Evolutionary conservation across 2,888 invertebrate genomes (phyloP).

Genomic region (Leptarthrus brevirostris): DNA sequence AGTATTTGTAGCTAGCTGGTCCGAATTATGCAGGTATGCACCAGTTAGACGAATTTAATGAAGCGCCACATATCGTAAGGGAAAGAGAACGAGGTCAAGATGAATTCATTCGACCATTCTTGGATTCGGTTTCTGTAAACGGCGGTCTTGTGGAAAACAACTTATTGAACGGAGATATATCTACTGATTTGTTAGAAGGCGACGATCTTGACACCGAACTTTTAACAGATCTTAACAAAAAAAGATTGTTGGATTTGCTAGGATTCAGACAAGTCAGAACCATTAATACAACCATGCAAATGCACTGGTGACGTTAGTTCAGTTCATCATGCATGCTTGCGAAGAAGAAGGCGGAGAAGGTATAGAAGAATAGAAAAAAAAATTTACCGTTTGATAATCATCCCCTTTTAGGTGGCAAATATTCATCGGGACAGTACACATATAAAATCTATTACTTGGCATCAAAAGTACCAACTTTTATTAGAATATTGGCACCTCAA

Average conservation of each 20-base stretch:
- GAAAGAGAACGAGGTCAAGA: constrained; percentile 61
- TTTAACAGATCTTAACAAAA: constrained; percentile 66
- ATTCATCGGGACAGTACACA: constrained; percentile 96
- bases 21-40: constrained; percentile 78
- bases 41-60: constrained; percentile 90
- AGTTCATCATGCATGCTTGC: constrained; percentile 90
- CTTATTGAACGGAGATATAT: constrained; percentile 63
- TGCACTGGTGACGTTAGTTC: constrained; percentile 93
- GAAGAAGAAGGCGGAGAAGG: constrained; percentile 88
- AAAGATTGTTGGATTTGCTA: constrained; percentile 94
- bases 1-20: constrained; percentile 86
- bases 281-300: constrained; percentile 88
- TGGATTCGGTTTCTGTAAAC: constrained; percentile 61
- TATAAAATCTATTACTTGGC: constrained; percentile 99
- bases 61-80: constrained; percentile 84
- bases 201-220: constrained; percentile 65
- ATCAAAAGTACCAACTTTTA: constrained; percentile 96
- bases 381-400: constrained; percentile 97
- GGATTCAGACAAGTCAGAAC: constrained; percentile 82
- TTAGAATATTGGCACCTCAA: constrained; percentile 92
- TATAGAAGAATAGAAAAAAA: constrained; percentile 85
- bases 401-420: constrained; percentile 89
- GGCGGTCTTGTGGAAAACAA: constrained; percentile 56
- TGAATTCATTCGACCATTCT: constrained; percentile 60
- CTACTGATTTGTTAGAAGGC: constrained; percentile 63